A percentile compares a stretch with the other conserved stretches of the same genome.
Evolutionary conservation across 2,113 vertebrate genomes (phyloP).

Genomic region (Chrysemys picta): DNA sequence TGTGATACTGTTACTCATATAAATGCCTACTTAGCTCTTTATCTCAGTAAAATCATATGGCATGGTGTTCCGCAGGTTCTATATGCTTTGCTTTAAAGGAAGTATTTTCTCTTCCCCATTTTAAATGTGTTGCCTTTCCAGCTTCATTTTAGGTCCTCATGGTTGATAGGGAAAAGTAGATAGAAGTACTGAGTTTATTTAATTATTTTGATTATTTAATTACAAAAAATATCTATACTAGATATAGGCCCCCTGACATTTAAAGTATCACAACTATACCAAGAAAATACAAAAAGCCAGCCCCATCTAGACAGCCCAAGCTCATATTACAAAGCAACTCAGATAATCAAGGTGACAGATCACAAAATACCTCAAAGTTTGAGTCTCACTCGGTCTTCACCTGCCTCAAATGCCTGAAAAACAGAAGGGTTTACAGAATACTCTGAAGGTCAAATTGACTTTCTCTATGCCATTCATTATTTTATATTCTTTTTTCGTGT

Average conservation of each 20-base stretch:
- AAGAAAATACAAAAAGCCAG: not conserved
- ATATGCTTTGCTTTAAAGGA: not conserved
- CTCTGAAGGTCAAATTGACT: constrained; percentile 17
- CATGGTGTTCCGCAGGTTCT: not conserved
- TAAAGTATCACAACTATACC: not conserved
- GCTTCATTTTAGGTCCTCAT: not conserved
- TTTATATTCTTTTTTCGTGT: not conserved
- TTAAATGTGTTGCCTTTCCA: not conserved
- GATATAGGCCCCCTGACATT: not conserved
- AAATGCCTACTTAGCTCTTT: not conserved
- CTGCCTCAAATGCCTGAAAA: not conserved
- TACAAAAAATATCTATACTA: not conserved
- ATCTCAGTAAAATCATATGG: not conserved
- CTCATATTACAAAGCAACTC: not conserved
- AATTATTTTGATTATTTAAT: not conserved
- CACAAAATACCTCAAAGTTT: not conserved
- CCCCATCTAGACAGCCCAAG: not conserved
- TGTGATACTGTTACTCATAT: accelerated
- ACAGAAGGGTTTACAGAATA: not conserved
- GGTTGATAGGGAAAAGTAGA: not conserved
- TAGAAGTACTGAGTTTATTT: not conserved
- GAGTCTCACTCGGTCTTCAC: constrained; percentile 6
- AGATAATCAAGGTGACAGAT: constrained; percentile 13
- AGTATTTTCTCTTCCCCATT: not conserved
- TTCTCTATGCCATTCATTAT: not conserved